Base-by-base conservation (phyloP, 2,113 vertebrate species). In the Sitta europaea region DNA sequence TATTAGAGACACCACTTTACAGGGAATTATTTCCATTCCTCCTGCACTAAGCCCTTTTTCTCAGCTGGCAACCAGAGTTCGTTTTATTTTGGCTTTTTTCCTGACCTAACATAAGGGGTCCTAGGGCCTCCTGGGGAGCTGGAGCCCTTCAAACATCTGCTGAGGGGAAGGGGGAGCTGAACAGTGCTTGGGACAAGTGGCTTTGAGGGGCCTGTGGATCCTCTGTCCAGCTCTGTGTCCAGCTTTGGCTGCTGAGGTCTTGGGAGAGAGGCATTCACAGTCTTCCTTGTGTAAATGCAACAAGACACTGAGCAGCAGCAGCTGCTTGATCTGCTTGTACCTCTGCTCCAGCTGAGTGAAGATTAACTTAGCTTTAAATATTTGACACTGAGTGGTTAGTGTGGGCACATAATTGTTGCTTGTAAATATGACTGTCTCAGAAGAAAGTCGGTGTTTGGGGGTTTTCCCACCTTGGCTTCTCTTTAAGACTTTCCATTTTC, bases 121-220 rank as follows among this genome's bases (percentile, higher is more conserved):
- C 90, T 43, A 43, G 50, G 33, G 28, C 16, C 28, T 85, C 25
- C 25, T n/a, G n/a, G 36, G 53, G 53, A 87, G 14, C 21, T 3
- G 1, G 31, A 74, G 47, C 27, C 23, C 33, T 86, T 72, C 50
- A 75, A 76, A 65, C 12, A 59, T 36, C 45, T 54, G 19, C 45
- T 21, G 11, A 38, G 22, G 23, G 10, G 16, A 24, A 31, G 28
- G 10, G 18, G 1, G 10, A 80, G 62, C 19, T 0, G 0, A 67
- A 35, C 0, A 2, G 35, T n/a, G 27, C 55, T 78, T 81, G 43
- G 11, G 27, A 65, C 3, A 53, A 36, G 18, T 47, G n/a, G 10
- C 9, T 63, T 54, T 83, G 47, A 47, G 55, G 11, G 7, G 9
- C 22, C 28, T 73, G n/a, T 57, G 14, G 8, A 59, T 77, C 11